Percentiles rank a stretch among this genome's conserved stretches.
These are phyloP conservation scores for Acanthornis magna DNA, from an alignment of 2,797 vertebrate species.

Conservation along the genomic window DNA sequence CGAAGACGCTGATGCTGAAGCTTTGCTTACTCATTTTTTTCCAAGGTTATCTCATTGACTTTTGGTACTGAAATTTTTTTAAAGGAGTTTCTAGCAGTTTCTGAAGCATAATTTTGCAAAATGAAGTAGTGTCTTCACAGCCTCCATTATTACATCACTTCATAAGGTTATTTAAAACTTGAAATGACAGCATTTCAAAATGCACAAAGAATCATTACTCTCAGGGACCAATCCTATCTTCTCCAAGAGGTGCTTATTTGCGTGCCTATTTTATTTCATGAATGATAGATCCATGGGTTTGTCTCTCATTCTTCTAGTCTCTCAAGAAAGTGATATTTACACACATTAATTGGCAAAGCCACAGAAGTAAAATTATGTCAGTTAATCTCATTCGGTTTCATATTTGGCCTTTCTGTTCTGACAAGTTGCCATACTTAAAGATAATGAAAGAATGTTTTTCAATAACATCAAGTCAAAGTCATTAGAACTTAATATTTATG, in stretches of 20 bases:
- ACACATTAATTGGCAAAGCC: constrained; percentile 57
- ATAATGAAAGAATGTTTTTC: constrained; percentile 60
- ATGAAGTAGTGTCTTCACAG: not conserved
- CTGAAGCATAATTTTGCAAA: not conserved
- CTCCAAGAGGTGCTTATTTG: not conserved
- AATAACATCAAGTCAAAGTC: not conserved
- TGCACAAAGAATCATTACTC: not conserved
- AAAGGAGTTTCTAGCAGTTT: not conserved
- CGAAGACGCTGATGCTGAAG: not conserved
- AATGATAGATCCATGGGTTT: not conserved
- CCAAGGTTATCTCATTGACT: not conserved
- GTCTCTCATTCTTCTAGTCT: not conserved
- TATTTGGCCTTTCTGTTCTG: constrained; percentile 42
- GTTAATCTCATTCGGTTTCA: not conserved
- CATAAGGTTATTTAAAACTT: not conserved
- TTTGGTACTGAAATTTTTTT: not conserved
- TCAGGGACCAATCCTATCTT: not conserved
- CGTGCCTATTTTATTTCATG: not conserved
- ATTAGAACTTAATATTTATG: not conserved
- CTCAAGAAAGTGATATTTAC: constrained; percentile 39
- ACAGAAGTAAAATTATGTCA: not conserved
- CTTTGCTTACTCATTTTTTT: not conserved
- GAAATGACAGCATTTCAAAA: not conserved
- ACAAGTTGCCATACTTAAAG: constrained; percentile 45
- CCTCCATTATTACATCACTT: fast-evolving